Conservation (phyloP, 1,140 invertebrate species). For the Cepaea nemoralis region DNA sequence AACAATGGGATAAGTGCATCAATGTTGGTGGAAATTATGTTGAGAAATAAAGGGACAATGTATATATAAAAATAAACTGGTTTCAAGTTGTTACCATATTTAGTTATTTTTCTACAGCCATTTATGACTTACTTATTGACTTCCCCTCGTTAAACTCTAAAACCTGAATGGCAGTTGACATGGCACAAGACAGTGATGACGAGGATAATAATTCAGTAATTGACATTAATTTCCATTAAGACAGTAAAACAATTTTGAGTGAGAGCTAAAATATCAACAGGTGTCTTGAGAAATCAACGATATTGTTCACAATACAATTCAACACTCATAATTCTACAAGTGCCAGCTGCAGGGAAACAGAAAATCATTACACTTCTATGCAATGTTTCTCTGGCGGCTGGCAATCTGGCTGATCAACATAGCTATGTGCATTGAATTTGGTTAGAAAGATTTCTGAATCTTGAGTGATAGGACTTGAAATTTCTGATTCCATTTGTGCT, state of each 20-base stretch:
- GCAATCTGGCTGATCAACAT: constrained; percentile 19
- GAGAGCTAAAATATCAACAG: neutral
- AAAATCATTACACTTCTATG: neutral
- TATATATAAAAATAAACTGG: too few relatives aligned
- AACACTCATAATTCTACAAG: neutral
- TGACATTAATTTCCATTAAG: too few relatives aligned
- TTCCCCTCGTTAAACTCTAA: too few relatives aligned
- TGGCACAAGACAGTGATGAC: neutral
- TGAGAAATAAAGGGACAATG: too few relatives aligned
- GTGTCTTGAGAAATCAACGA: neutral
- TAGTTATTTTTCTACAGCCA: too few relatives aligned
- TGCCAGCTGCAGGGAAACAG: neutral
- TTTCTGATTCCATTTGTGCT: constrained; percentile 4
- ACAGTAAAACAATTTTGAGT: neutral
- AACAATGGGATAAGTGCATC: too few relatives aligned
- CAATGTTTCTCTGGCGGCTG: constrained; percentile 7
- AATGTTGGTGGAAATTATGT: too few relatives aligned
- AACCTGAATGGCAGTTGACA: too few relatives aligned
- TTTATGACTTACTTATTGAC: too few relatives aligned
- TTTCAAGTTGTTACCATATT: too few relatives aligned
- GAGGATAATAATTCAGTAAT: too few relatives aligned
- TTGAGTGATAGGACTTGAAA: neutral
- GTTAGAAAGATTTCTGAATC: neutral
- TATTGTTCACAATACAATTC: neutral
- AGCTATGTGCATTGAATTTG: neutral